A percentile compares a stretch with the other conserved stretches of the same genome.
phyloP scores from a whole-genome alignment of 2,113 vertebrate species.

The Brachyistius frenatus region DNA sequence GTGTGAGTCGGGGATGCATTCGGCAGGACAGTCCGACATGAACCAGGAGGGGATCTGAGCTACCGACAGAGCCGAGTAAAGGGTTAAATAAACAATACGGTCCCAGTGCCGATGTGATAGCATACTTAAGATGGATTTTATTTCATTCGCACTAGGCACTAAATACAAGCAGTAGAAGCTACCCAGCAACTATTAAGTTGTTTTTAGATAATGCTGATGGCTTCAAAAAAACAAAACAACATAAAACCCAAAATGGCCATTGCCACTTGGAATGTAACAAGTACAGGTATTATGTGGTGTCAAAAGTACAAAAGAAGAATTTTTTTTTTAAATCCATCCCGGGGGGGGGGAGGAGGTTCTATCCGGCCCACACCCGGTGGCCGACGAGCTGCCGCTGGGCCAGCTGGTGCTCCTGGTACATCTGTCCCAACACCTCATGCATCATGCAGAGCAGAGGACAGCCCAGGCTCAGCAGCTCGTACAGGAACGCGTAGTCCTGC shows the following conservation, averaged over 20 bases:
- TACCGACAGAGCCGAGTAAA: background rate
- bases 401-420: slow-evolving; percentile 86
- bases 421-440: slow-evolving; percentile 89
- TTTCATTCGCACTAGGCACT: background rate
- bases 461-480: slow-evolving; percentile 92
- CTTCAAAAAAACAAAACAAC: slow-evolving; percentile 9
- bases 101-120: background rate
- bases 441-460: slow-evolving; percentile 91
- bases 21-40: background rate
- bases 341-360: background rate
- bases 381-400: slow-evolving; percentile 32
- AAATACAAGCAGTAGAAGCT: background rate
- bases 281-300: slow-evolving; percentile 11
- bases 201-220: slow-evolving; percentile 16
- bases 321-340: no score
- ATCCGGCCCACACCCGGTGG: background rate
- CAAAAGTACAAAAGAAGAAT: no score
- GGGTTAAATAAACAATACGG: background rate
- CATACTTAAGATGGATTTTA: no score
- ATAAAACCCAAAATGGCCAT: slow-evolving; percentile 5
- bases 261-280: slow-evolving; percentile 18
- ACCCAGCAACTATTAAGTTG: slow-evolving; percentile 5
- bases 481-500: slow-evolving; percentile 91
- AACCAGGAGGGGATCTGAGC: background rate
- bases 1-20: slow-evolving; percentile 10